Percentiles rank a stretch among this genome's conserved stretches.
phyloP scores from a whole-genome alignment of 2,888 invertebrate species.

The Phalera bucephala region DNA sequence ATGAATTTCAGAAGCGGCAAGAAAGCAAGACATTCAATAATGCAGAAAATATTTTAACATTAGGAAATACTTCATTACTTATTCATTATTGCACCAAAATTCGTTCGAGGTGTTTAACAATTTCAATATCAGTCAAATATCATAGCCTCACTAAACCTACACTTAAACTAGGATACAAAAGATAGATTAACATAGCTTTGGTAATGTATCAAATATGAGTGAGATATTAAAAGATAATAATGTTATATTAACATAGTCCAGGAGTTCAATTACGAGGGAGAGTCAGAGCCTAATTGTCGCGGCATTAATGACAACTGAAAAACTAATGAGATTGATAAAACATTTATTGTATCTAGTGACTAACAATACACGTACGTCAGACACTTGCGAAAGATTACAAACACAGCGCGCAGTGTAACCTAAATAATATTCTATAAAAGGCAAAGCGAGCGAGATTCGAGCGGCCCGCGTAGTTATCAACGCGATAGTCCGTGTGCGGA shows the following conservation, averaged over 20 bases:
- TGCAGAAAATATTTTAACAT: conserved; percentile 4
- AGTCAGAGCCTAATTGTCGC: too few relatives aligned
- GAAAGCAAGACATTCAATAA: conserved; percentile 3
- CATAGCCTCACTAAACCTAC: conserved; percentile 48
- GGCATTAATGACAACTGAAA: too few relatives aligned
- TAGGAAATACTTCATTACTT: conserved; percentile 5
- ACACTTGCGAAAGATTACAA: too few relatives aligned
- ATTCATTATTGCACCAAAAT: conserved; percentile 5
- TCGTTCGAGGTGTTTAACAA: conserved; percentile 18
- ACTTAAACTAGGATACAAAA: conserved; percentile 36
- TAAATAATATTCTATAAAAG: too few relatives aligned
- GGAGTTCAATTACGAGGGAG: not conserved
- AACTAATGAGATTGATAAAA: not conserved
- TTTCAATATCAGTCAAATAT: conserved; percentile 48
- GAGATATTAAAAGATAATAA: too few relatives aligned
- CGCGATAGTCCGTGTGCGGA: too few relatives aligned
- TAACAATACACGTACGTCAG: not conserved
- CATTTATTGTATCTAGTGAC: not conserved
- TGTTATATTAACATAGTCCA: not conserved
- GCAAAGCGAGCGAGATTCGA: too few relatives aligned
- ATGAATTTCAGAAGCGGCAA: conserved; percentile 7
- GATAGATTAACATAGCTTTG: conserved; percentile 46
- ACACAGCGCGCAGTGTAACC: too few relatives aligned
- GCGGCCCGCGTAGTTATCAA: too few relatives aligned
- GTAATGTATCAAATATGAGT: conserved; percentile 38